These are phyloP conservation scores for Synergus gifuensis DNA, from an alignment of 2,888 invertebrate species.

Conservation along the genomic window DNA sequence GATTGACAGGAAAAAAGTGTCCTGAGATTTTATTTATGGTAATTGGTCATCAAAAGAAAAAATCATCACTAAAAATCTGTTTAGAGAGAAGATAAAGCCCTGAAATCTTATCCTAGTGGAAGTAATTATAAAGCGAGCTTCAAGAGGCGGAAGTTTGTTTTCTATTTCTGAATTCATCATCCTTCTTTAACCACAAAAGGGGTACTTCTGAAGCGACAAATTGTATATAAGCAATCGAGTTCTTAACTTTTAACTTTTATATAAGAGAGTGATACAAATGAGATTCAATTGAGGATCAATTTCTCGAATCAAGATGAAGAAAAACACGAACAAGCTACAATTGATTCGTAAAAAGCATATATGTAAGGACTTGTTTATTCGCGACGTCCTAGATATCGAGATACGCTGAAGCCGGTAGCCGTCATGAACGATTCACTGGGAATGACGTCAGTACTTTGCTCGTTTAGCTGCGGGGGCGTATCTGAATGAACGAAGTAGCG, in stretches of 20 bases:
- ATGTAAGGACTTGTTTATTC: not conserved
- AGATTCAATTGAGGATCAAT: too few species aligned
- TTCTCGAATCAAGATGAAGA: too few species aligned
- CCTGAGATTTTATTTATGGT: too few species aligned
- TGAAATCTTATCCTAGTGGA: not conserved
- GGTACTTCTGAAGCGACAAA: not conserved
- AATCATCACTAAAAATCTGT: not conserved
- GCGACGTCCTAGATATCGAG: slow-evolving; percentile 31
- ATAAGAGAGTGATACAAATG: too few species aligned
- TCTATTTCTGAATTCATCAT: not conserved
- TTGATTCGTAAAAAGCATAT: too few species aligned
- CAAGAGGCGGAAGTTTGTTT: not conserved
- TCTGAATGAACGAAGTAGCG: slow-evolving; percentile 28
- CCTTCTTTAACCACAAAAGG: not conserved
- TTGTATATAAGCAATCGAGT: not conserved
- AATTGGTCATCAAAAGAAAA: too few species aligned
- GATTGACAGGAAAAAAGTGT: too few species aligned
- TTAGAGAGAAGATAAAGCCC: not conserved
- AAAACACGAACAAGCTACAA: too few species aligned
- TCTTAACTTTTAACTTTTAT: too few species aligned
- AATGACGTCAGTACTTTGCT: slow-evolving; percentile 35
- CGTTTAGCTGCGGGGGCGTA: slow-evolving; percentile 32
- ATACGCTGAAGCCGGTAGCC: not conserved
- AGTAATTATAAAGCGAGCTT: not conserved
- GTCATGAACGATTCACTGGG: slow-evolving; percentile 15